Base-by-base conservation (phyloP, 53 echinoderm and acorn worm genomes). In the Holothuria leucospilota region DNA sequence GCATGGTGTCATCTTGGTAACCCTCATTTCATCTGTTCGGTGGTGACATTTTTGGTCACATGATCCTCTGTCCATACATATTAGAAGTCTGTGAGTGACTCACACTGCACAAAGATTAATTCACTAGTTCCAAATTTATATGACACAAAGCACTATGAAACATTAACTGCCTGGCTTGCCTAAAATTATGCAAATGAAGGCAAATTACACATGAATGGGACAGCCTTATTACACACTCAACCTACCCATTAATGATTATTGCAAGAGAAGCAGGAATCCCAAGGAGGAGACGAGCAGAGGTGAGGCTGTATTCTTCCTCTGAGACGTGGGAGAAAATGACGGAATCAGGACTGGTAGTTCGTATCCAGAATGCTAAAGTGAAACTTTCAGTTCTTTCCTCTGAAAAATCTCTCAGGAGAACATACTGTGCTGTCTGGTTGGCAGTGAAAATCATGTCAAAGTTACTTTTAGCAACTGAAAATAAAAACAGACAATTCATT, bases 281-380 rank as follows among this genome's bases (percentile, higher is more conserved):
- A 51, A 89, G 11, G 39, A 77, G 77, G 42, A 89, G 58, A 34
- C 75, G 18, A 39, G 85, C 85, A 56, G 49, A 24, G 0, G 60
- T 38, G n/a, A 64, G 86, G 26, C 40, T 68, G 28, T 29, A 62
- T 0, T 59, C 27, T 27, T 28, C 60, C 41, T 68, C 81, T 14
- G 63, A 29, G 41, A 51, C 49, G 51, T 90, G 85, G 20, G 80
- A 68, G 38, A 90, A 61, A 13, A 90, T 81, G 27, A 70, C 39
- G 7, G 80, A 60, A 69, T 86, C 72, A 12, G 86, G 16, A 61
- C 70, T 81, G 71, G 29, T 46, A 14, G 86, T 80, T 23, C 86
- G 86, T 61, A 90, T 63, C 90, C 90, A 90, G 23, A 86, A 40
- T 29, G 86, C 52, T 6, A 90, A 42, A 20, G 90, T 86, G 39